Evolutionary conservation across 1,140 invertebrate species (phyloP), one percentile per base, ranked within the genome.

Genomic region (Drosophila ficusphila): DNA sequence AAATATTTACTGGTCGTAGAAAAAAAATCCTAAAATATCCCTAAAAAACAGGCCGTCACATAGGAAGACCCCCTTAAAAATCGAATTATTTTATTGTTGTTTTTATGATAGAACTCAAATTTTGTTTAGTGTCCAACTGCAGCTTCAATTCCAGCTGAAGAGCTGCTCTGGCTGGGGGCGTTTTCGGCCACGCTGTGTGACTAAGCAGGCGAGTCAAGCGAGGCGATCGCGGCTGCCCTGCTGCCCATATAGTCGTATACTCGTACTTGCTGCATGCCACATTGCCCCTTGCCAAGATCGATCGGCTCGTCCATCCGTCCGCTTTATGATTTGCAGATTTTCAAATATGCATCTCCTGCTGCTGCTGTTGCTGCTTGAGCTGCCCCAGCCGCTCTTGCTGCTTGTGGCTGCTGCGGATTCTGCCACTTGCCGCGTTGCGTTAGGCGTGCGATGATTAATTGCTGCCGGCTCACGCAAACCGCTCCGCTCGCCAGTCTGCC

Each of bases 361-460:
- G 75, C 54, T 75, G 60, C 14, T 11, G 56, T 36, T 33, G 52
- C 25, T 21, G 34, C 27, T 25, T 47, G 27, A 11, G 53, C 27
- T 14, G 49, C 34, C 23, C 12, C 16, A 4, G 34, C 16, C 21
- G 47, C 38, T 38, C 27, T 42, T 31, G 19, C 34, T 31, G 64
- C 51, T 57, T 19, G 38, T 11, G 11, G 19, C 34, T 62, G 31
- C 18, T 56, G 47, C 47, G 14, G 27, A 19, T 31, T 71, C 34
- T 42, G 65, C 65, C 54, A 49, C 67, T 61, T 58, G 67, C 41
- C 62, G 29, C 25, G 8, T 34, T 67, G 58, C 71, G 67, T 86
- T 69, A 86, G 81, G 81, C 69, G 81, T 86, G 76, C 82, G 77
- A 88, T 86, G 82, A 86, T 88, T 86, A 86, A 86, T 86, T 86